A percentile compares a stretch with the other conserved stretches of the same genome.
Conservation (phyloP, 1,140 invertebrate species). For the Apis cerana region DNA sequence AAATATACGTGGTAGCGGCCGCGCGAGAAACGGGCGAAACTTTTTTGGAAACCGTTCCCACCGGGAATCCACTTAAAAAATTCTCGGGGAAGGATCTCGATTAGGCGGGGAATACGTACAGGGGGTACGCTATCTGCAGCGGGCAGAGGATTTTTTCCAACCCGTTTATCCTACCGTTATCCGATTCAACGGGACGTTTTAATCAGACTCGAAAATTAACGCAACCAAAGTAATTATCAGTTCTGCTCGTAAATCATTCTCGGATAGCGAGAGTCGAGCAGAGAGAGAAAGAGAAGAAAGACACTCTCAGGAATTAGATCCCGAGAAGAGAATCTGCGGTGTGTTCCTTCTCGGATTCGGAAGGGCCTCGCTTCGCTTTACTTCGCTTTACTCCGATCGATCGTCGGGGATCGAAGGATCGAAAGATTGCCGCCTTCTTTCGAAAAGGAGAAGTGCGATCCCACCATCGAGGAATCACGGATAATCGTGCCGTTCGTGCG, state of each 20-base stretch:
- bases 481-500: constrained; percentile 21
- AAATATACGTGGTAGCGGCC: too few relatives aligned
- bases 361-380: too few relatives aligned
- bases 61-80: constrained; percentile 3
- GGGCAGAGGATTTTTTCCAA: constrained; percentile 42
- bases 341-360: too few relatives aligned
- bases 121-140: constrained; percentile 28
- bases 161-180: constrained; percentile 46
- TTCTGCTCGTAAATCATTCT: constrained; percentile 40
- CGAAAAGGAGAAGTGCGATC: neutral
- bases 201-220: constrained; percentile 49
- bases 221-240: constrained; percentile 51
- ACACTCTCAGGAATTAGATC: neutral
- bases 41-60: neutral
- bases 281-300: neutral
- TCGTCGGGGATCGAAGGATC: too few relatives aligned
- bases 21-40: too few relatives aligned
- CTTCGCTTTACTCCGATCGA: too few relatives aligned
- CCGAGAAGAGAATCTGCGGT: too few relatives aligned
- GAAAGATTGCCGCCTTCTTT: too few relatives aligned
- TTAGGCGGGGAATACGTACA: constrained; percentile 12
- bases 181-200: constrained; percentile 43
- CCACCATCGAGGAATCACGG: neutral
- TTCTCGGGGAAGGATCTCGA: constrained; percentile 5
- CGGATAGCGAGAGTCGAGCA: neutral